Conservation (phyloP, 2,888 invertebrate species). For the Pomacea canaliculata region DNA sequence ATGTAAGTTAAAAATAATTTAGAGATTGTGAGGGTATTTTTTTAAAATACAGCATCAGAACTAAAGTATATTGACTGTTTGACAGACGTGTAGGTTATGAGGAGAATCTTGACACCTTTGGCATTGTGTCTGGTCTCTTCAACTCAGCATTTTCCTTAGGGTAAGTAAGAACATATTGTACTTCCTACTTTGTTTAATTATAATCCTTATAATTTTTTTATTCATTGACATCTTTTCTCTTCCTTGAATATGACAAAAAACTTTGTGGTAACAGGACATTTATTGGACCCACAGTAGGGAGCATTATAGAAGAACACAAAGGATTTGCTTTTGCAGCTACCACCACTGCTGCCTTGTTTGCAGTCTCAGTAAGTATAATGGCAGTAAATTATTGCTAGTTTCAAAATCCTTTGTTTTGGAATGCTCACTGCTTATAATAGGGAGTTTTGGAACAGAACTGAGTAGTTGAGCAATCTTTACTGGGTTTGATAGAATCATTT, state of each 20-base stretch:
- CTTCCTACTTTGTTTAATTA: not conserved
- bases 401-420: no score
- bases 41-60: no score
- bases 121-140: conserved; percentile 90
- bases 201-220: not conserved
- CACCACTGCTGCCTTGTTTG: conserved; percentile 49
- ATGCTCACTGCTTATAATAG: no score
- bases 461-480: no score
- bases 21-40: no score
- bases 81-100: conserved; percentile 75
- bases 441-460: no score
- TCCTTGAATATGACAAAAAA: no score
- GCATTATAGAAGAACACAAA: conserved; percentile 48
- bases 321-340: conserved; percentile 68
- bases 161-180: conserved; percentile 48
- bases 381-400: not conserved
- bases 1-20: no score
- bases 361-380: conserved; percentile 42
- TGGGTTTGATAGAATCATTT: no score
- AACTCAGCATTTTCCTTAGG: conserved; percentile 91
- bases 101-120: conserved; percentile 89
- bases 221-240: no score
- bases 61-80: conserved; percentile 10
- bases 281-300: conserved; percentile 54
- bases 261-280: conserved; percentile 44